Evolutionary conservation across 2,888 invertebrate species (phyloP).

Genomic region (Eupeodes luniger): DNA sequence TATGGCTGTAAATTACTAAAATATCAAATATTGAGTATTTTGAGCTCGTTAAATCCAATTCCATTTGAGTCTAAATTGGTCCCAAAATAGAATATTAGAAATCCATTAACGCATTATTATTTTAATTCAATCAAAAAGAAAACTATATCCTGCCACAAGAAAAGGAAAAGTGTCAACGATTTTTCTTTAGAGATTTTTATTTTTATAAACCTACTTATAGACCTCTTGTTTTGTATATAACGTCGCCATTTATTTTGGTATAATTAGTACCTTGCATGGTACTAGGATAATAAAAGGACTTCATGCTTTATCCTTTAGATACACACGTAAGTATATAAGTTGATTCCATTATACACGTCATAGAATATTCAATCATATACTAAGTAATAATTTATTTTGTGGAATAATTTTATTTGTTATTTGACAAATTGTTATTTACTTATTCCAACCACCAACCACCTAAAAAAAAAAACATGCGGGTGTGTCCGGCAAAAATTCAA

Average conservation of each 20-base stretch:
- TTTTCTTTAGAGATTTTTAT: constrained; percentile 16
- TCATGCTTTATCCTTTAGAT: constrained; percentile 20
- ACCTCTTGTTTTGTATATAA: not conserved
- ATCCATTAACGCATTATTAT: constrained; percentile 34
- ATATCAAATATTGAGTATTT: not conserved
- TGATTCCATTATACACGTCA: constrained; percentile 8
- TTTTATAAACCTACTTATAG: not conserved
- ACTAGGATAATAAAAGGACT: not conserved
- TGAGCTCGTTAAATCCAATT: not conserved
- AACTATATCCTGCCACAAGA: not conserved
- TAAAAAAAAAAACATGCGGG: constrained; percentile 47
- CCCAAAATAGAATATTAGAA: constrained; percentile 12
- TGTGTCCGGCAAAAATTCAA: constrained; percentile 46
- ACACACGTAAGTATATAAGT: not conserved
- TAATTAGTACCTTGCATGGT: constrained; percentile 30
- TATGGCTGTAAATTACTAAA: not conserved
- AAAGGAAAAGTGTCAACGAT: constrained; percentile 32
- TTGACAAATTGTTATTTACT: constrained; percentile 68
- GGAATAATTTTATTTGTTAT: constrained; percentile 32
- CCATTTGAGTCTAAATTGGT: not conserved
- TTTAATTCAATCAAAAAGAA: not conserved
- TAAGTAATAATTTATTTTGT: constrained; percentile 51
- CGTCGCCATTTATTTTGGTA: constrained; percentile 43
- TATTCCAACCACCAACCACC: constrained; percentile 17
- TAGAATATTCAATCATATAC: constrained; percentile 43